These are phyloP conservation scores for Bolborhynchus lineola DNA, from an alignment of 2,113 vertebrate species.

Conservation along the genomic window DNA sequence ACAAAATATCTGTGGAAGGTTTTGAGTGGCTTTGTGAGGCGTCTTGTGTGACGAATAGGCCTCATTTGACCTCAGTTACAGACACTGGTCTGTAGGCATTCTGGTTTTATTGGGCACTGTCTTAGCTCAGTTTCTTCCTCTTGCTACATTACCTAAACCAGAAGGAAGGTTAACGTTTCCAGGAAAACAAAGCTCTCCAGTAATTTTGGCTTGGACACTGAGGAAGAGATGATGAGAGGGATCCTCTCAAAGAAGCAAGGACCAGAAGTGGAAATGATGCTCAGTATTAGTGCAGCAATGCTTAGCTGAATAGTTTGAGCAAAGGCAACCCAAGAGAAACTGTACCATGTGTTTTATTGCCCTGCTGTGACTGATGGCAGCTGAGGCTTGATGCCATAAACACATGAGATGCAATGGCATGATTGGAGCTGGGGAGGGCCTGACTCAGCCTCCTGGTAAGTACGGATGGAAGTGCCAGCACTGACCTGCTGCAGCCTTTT, in stretches of 20 bases:
- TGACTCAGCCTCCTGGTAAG: neutral
- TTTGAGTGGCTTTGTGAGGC: neutral
- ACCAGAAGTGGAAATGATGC: neutral
- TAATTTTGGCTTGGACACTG: neutral
- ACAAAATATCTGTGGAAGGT: neutral
- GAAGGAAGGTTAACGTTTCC: neutral
- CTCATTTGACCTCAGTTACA: fast-evolving
- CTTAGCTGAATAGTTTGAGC: neutral
- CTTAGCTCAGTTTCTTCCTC: neutral
- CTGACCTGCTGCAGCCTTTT: neutral
- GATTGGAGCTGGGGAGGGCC: neutral
- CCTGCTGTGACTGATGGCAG: fast-evolving
- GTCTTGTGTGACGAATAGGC: neutral
- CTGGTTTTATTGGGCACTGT: neutral
- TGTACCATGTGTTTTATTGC: neutral
- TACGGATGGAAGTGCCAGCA: neutral
- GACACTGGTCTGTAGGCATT: neutral
- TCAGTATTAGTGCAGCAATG: neutral
- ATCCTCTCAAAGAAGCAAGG: neutral
- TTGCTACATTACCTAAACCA: neutral
- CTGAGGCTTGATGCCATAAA: neutral
- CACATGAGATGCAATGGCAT: fast-evolving
- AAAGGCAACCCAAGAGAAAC: neutral
- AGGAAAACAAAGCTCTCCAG: neutral
- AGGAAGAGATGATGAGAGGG: neutral